These are phyloP conservation scores for Caenorhabditis panamensis DNA, from an alignment of 2,888 invertebrate species.

Conservation along the genomic window DNA sequence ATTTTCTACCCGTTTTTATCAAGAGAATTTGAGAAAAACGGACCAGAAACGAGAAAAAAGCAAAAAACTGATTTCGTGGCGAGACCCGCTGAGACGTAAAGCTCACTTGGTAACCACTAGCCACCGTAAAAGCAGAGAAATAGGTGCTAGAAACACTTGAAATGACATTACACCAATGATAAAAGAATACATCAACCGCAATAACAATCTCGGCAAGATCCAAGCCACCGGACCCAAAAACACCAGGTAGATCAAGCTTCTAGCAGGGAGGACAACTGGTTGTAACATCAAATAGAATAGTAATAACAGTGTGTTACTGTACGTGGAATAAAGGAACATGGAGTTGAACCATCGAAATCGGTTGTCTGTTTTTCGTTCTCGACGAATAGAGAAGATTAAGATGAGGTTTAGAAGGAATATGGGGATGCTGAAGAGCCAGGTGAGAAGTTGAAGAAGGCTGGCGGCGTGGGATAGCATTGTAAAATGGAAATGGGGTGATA, in stretches of 20 bases:
- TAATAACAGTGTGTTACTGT: conserved; percentile 1
- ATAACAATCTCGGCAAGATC: background rate
- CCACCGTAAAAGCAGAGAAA: conserved; percentile 18
- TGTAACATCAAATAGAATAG: conserved; percentile 9
- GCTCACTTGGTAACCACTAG: conserved; percentile 23
- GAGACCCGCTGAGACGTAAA: too few relatives aligned
- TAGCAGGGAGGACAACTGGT: conserved; percentile 19
- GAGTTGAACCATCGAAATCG: conserved; percentile 40
- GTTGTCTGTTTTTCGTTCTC: conserved; percentile 23
- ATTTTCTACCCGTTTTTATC: too few relatives aligned
- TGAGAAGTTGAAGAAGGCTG: conserved; percentile 12
- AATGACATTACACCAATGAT: conserved; percentile 1
- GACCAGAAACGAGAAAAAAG: too few relatives aligned
- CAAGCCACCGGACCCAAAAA: conserved; percentile 23
- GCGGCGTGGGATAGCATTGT: background rate
- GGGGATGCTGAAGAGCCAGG: conserved; percentile 3
- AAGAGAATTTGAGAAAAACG: too few relatives aligned
- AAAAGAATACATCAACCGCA: background rate
- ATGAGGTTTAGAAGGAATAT: conserved; percentile 14
- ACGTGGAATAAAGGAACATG: conserved; percentile 23
- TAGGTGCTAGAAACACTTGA: conserved; percentile 9
- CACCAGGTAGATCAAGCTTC: conserved; percentile 11
- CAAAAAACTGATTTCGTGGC: too few relatives aligned
- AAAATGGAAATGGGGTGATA: too few relatives aligned
- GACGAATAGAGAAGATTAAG: background rate